Conservation (phyloP, 2,888 invertebrate species). For the Temnothorax unifasciatus region DNA sequence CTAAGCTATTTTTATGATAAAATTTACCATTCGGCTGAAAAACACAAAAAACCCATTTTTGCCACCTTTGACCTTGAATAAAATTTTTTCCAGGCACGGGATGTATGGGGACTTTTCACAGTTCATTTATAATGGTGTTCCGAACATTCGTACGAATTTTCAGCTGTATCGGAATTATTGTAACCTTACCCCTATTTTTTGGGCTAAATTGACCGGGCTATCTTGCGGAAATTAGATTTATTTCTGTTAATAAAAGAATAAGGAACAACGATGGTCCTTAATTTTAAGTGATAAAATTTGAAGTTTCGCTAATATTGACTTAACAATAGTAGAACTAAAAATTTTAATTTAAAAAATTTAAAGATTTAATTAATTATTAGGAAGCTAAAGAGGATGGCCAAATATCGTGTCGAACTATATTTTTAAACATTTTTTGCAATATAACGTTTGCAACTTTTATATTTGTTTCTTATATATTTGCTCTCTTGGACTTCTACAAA, state of each 20-base stretch:
- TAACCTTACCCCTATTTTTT: no score
- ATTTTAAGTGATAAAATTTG: not conserved
- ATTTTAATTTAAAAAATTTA: not conserved
- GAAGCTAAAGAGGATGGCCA: not conserved
- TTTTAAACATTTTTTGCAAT: not conserved
- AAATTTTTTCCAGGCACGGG: no score
- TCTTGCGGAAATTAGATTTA: not conserved
- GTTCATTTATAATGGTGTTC: no score
- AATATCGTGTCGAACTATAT: not conserved
- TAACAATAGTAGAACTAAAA: not conserved
- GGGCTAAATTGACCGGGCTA: no score
- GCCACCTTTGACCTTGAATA: no score
- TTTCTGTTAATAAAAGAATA: not conserved
- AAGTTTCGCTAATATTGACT: not conserved
- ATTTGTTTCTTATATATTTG: not conserved
- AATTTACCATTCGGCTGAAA: no score
- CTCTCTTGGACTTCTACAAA: conserved; percentile 5
- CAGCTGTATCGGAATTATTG: no score
- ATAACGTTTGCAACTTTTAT: not conserved
- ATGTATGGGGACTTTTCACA: no score
- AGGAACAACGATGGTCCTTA: not conserved
- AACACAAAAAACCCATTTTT: no score
- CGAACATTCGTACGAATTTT: no score
- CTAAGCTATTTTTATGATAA: no score
- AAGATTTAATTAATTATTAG: not conserved